Evolutionary conservation across 2,888 invertebrate species (phyloP), one percentile per base, ranked within the genome.

Genomic region (Drosophila niveifrons): DNA sequence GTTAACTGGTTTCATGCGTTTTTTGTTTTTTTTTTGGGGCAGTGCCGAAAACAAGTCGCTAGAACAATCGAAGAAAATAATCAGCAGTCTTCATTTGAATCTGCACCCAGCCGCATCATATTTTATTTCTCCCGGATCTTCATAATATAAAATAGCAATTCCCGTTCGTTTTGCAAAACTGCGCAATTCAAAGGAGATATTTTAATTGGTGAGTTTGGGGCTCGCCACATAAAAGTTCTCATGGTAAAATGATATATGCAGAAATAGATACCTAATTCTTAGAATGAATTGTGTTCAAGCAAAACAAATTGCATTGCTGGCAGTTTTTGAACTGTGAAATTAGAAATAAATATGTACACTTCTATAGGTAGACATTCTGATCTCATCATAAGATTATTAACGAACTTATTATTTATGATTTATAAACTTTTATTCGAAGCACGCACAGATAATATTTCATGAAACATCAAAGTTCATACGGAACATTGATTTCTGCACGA

Each of bases 1-100:
- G 55, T 55, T 31, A 55, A 55, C 55, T 44, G 55, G 44, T 55
- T 55, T 55, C 3, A 31, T 9, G 1, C 13, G 13, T 41, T 13
- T 44, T 55, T 44, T 31, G 31, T 41, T 3, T 44, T 55, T 41
- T 3, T 44, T 55, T 55, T 55, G 44, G 55, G 1, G 1, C 17
- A 55, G 6, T 17, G 31, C 9, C 31, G 7, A 44, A 55, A 55
- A 44, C 18, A 29, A 44, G 31, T 44, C 17, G n/a, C n/a, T 31
- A 53, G 53, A 53, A 43, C 39, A 41, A 53, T 28, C 11, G 15
- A 36, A 36, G n/a, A 36, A 36, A n/a, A 36, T 36, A 36, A 36
- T 41, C n/a, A 2, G n/a, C 43, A 55, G n/a, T 55, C 17, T 55
- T 4, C 29, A 9, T 31, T 17, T 55, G 31, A n/a, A 7, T 8